phyloP scores from a whole-genome alignment of 2,113 vertebrate species.

The Sardina pilchardus region DNA sequence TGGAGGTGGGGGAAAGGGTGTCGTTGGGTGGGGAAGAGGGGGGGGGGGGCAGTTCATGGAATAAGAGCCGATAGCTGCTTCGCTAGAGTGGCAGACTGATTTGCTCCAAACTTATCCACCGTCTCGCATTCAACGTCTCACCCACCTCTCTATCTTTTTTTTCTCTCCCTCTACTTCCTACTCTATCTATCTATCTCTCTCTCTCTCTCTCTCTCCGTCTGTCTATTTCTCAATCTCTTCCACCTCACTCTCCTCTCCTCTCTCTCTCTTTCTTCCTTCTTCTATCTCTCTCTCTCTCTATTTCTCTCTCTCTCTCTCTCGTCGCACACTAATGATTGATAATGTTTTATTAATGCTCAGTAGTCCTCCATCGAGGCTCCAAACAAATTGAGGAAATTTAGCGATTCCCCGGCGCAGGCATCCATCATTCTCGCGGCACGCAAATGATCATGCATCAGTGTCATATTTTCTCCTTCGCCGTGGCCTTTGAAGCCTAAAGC shows the following conservation, averaged over 20 bases:
- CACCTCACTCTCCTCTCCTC: slow-evolving; percentile 25
- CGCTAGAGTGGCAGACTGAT: background rate
- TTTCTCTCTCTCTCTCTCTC: background rate
- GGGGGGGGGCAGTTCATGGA: background rate
- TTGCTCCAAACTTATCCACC: background rate
- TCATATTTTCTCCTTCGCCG: slow-evolving; percentile 51
- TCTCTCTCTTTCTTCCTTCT: slow-evolving; percentile 16
- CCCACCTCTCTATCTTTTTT: background rate
- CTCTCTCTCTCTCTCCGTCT: background rate
- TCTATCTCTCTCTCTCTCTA: background rate
- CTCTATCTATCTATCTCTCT: background rate
- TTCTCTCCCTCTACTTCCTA: background rate
- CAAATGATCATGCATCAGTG: slow-evolving; percentile 61
- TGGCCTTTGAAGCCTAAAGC: slow-evolving; percentile 53
- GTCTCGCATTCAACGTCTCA: background rate
- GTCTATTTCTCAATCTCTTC: background rate
- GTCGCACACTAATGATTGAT: slow-evolving; percentile 73
- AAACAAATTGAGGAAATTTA: slow-evolving; percentile 80
- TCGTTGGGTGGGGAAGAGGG: too few species aligned
- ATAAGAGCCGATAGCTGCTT: background rate
- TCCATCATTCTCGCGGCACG: slow-evolving; percentile 66
- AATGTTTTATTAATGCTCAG: slow-evolving; percentile 77
- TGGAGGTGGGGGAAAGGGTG: too few species aligned
- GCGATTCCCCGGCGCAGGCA: slow-evolving; percentile 57
- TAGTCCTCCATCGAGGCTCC: slow-evolving; percentile 70